These are phyloP conservation scores for Diplosoma virens DNA, from an alignment of 23 tunicate genomes.

Conservation along the genomic window DNA sequence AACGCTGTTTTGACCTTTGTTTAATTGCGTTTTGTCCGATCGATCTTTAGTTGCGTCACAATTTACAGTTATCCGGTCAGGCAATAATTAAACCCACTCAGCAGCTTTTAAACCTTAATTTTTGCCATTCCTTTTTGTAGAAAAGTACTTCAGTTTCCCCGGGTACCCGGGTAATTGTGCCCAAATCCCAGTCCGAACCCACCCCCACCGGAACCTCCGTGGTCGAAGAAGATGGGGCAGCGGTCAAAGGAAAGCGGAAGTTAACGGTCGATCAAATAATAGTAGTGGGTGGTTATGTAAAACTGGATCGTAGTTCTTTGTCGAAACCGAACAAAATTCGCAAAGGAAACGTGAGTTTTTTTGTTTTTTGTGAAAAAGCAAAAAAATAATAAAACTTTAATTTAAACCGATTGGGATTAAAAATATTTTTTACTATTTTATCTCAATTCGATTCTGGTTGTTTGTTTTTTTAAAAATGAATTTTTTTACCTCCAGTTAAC, in stretches of 20 bases:
- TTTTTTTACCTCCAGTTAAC: no score
- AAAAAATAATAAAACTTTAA: no score
- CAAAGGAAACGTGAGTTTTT: slow-evolving; percentile 16
- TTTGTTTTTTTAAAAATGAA: no score
- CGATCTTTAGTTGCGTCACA: no score
- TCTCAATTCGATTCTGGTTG: no score
- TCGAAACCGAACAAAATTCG: slow-evolving; percentile 44
- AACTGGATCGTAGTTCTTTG: slow-evolving; percentile 54
- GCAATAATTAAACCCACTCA: no score
- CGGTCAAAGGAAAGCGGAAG: slow-evolving; percentile 65
- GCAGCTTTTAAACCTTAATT: background rate
- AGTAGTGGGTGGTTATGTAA: slow-evolving; percentile 87
- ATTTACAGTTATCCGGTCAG: no score
- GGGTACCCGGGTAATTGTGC: slow-evolving; percentile 20
- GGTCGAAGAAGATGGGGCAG: slow-evolving; percentile 18
- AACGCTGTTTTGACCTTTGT: no score
- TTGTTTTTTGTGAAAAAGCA: no score
- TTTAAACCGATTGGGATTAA: no score
- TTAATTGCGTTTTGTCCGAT: no score
- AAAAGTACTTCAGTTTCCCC: background rate
- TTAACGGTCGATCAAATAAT: slow-evolving; percentile 77
- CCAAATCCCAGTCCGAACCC: slow-evolving; percentile 16
- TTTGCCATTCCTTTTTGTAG: background rate
- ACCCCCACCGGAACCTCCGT: background rate
- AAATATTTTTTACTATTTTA: no score